Percentiles rank a stretch among this genome's conserved stretches.
Conservation (phyloP, 1,140 invertebrate species). For the Battus philenor region DNA sequence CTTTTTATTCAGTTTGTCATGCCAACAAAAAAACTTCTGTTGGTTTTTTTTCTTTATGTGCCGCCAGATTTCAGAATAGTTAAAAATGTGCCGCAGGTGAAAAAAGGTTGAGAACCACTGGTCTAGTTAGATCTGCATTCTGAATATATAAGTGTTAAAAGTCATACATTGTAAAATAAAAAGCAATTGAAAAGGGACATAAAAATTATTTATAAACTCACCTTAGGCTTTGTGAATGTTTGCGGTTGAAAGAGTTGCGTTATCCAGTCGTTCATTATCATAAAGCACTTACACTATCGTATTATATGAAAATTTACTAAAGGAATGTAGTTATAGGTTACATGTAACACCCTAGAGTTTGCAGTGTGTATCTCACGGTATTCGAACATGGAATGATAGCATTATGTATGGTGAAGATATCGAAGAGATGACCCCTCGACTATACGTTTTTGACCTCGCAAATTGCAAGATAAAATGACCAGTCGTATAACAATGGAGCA, state of each 20-base stretch:
- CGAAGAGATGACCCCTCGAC: conserved; percentile 59
- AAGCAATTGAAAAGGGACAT: too few relatives aligned
- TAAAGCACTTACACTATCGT: conserved; percentile 17
- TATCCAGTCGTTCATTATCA: conserved; percentile 61
- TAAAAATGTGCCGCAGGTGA: too few relatives aligned
- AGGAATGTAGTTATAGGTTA: background rate
- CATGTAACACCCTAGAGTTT: background rate
- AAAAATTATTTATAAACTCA: too few relatives aligned
- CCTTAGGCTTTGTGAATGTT: conserved; percentile 51
- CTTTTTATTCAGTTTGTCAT: too few relatives aligned
- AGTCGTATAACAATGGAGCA: conserved; percentile 39
- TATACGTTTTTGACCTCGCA: conserved; percentile 42
- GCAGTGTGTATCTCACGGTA: conserved; percentile 53
- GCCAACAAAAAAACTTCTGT: too few relatives aligned
- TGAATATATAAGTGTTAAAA: too few relatives aligned
- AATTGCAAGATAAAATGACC: conserved; percentile 63
- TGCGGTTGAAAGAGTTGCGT: conserved; percentile 58
- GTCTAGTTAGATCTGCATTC: too few relatives aligned
- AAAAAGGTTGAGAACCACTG: too few relatives aligned
- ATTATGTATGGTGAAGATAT: conserved; percentile 52
- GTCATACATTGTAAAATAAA: too few relatives aligned
- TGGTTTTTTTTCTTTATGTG: too few relatives aligned
- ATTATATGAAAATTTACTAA: conserved; percentile 1
- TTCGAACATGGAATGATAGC: conserved; percentile 49
- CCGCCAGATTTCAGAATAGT: too few relatives aligned